phyloP scores from a whole-genome alignment of 2,113 vertebrate species.

The Charina bottae region DNA sequence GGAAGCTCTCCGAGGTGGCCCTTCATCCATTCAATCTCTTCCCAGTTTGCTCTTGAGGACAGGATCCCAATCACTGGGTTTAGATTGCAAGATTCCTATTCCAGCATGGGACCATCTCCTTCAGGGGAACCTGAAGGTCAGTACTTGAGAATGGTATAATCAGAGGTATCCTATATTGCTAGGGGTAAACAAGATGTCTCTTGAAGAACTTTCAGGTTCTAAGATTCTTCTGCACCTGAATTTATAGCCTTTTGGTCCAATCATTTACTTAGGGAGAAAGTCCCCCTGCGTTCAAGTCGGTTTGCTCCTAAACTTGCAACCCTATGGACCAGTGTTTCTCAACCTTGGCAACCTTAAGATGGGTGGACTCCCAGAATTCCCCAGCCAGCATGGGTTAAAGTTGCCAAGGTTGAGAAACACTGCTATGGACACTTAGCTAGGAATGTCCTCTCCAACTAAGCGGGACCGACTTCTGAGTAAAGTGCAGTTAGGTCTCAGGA shows the following conservation, averaged over 20 bases:
- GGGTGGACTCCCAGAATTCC: too few species aligned
- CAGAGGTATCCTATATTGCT: background rate
- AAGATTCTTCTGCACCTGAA: background rate
- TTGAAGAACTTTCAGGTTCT: background rate
- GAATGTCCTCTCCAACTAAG: too few species aligned
- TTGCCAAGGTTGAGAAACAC: too few species aligned
- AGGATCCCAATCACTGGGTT: background rate
- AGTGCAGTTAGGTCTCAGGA: too few species aligned
- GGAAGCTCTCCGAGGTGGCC: background rate
- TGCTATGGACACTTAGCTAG: background rate
- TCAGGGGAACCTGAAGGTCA: background rate
- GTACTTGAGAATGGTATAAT: background rate
- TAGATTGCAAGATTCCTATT: background rate
- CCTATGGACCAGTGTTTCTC: background rate
- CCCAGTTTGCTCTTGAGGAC: background rate
- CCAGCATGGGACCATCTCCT: background rate
- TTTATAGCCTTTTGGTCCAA: background rate
- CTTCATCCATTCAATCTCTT: background rate
- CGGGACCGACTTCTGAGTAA: too few species aligned
- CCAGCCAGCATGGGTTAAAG: too few species aligned
- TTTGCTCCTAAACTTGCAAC: background rate
- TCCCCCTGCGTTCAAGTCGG: background rate
- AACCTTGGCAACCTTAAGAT: background rate
- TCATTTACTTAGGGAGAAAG: background rate
- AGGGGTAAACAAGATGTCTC: background rate